Conservation (phyloP, 2,797 vertebrate genomes). For the Tangara arthus region DNA sequence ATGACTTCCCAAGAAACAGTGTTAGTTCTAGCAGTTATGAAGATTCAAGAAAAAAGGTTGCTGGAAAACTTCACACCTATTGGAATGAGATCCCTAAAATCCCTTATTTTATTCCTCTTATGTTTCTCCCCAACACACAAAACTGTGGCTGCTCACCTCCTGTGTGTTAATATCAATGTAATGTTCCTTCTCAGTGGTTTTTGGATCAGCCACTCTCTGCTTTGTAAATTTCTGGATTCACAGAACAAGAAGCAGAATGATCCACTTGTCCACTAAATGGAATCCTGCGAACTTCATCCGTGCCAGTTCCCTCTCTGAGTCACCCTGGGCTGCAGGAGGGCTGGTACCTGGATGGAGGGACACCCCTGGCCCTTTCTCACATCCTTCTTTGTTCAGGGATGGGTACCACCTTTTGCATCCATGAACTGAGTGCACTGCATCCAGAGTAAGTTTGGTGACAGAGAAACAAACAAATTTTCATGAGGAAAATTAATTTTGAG, state of each 20-base stretch:
- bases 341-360: rapidly evolving
- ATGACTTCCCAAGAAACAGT: not conserved
- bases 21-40: not conserved
- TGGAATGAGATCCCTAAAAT: not conserved
- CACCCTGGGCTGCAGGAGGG: not conserved
- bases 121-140: not conserved
- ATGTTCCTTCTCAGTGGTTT: not conserved
- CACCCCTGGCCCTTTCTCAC: not conserved
- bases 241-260: not conserved
- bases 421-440: not conserved
- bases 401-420: not conserved
- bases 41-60: not conserved
- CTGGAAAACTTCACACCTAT: not conserved
- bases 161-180: rapidly evolving
- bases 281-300: not conserved
- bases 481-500: not conserved
- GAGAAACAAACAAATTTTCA: not conserved
- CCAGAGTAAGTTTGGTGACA: not conserved
- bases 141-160: not conserved
- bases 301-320: not conserved
- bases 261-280: not conserved
- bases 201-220: not conserved
- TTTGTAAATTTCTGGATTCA: not conserved
- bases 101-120: not conserved
- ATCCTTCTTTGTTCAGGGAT: not conserved